Evolutionary conservation across 2,888 invertebrate genomes (phyloP), one percentile per base, ranked within the genome.

Genomic region (Apeira syringaria): DNA sequence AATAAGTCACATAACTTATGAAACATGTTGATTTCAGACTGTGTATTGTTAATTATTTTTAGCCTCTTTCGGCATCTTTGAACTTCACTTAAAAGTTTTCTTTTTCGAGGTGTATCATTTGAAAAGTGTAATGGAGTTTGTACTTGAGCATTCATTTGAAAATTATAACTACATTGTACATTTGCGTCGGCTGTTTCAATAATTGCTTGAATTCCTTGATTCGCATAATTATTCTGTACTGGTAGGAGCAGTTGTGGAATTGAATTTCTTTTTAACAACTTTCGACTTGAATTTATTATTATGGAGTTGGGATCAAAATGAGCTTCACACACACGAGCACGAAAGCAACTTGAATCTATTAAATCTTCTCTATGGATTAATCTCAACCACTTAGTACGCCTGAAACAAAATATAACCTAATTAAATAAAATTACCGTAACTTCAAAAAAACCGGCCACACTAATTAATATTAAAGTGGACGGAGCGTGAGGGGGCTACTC

Each of bases 311-410:
- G 42, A 36, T 10, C 33, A 28, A 50, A 51, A 29, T 47, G 47
- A 32, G 27, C 35, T 26, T 37, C 10, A 15, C 26, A 38, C 11
- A 36, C 18, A 29, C 27, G 42, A 33, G 42, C 50, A 56, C 36
- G 28, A 58, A 67, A 67, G 64, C 59, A 71, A 25, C 25, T 25
- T 17, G 33, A 33, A 17, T 33, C 25, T 25, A 25, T 25, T 33
- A 59, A 30, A 44, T 40, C 9, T 34, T 40, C 24, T 28, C 33
- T 15, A 24, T 24, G 15, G 8, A 34, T 33, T 25, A 33, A 25
- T 33, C 25, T 33, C 25, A 33, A 17, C 33, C 33, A 33, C 33
- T 33, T 15, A 33, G 8, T 26, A 17, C 31, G 32, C 25, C 33
- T 33, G 33, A 33, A 33, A 33, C 33, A 33, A 33, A 11, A 26